Evolutionary conservation across 2,888 invertebrate species (phyloP).

Genomic region (Parasteatoda lunata): DNA sequence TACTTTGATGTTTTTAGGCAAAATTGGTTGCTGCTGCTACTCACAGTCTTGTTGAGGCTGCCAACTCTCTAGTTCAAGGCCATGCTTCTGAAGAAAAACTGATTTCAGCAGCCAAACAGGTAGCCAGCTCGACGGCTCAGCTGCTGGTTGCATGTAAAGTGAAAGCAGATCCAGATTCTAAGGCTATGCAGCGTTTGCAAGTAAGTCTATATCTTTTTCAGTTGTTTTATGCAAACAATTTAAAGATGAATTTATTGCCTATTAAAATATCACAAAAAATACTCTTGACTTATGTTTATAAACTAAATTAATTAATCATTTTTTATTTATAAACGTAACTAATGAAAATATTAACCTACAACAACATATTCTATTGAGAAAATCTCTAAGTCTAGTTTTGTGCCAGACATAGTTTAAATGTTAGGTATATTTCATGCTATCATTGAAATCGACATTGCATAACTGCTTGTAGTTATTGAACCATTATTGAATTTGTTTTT

Average conservation of each 20-base stretch:
- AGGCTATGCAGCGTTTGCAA: conserved; percentile 89
- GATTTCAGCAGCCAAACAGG: conserved; percentile 91
- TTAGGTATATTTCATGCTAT: no score
- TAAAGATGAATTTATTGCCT: neutral
- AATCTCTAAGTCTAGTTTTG: no score
- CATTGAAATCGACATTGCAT: no score
- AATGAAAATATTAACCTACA: no score
- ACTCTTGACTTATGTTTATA: no score
- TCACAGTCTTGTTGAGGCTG: conserved; percentile 97
- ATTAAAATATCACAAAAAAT: no score
- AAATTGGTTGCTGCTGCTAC: conserved; percentile 97
- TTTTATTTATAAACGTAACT: no score
- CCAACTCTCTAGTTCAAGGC: conserved; percentile 95
- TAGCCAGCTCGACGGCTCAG: conserved; percentile 97
- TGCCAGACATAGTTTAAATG: no score
- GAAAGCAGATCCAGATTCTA: conserved; percentile 96
- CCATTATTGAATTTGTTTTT: no score
- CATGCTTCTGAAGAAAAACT: conserved; percentile 94
- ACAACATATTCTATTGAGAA: no score
- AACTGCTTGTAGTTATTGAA: no score
- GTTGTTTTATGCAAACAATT: neutral
- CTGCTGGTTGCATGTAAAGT: conserved; percentile 98
- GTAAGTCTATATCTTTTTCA: conserved; percentile 71
- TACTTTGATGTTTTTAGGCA: conserved; percentile 77
- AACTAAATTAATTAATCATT: no score